These are phyloP conservation scores for Folsomia candida DNA, from an alignment of 2,888 invertebrate species.

Conservation along the genomic window DNA sequence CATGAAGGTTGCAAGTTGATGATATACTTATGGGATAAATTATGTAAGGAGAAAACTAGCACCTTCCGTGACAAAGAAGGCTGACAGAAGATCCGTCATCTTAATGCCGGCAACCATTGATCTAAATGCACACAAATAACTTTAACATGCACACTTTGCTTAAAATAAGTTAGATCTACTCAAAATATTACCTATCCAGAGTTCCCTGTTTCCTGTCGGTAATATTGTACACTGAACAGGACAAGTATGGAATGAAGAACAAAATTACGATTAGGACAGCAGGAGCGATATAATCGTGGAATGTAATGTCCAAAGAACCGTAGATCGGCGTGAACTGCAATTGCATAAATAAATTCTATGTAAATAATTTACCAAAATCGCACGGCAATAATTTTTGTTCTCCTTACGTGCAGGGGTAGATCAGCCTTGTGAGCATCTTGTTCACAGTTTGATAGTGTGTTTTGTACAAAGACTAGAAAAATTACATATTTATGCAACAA, in stretches of 20 bases:
- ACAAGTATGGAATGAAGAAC: slow-evolving; percentile 30
- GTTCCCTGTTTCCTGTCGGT: slow-evolving; percentile 37
- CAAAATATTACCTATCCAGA: slow-evolving; percentile 19
- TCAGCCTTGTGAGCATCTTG: slow-evolving; percentile 5
- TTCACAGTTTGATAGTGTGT: not conserved
- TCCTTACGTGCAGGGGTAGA: slow-evolving; percentile 3
- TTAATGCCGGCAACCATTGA: slow-evolving; percentile 8
- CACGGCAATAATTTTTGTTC: not conserved
- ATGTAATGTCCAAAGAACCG: slow-evolving; percentile 22
- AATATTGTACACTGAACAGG: slow-evolving; percentile 27
- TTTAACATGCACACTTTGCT: not conserved
- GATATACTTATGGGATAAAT: too few relatives aligned
- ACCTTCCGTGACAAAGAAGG: not conserved
- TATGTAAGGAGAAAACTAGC: too few relatives aligned
- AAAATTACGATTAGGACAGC: slow-evolving; percentile 31
- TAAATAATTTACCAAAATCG: not conserved
- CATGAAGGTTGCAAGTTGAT: too few relatives aligned
- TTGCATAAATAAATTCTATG: not conserved
- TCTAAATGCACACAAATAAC: not conserved
- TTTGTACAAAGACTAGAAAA: not conserved
- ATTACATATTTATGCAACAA: too few relatives aligned
- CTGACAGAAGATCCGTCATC: not conserved
- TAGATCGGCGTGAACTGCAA: slow-evolving; percentile 16
- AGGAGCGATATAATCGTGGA: slow-evolving; percentile 34
- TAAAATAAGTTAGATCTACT: not conserved